A percentile compares a stretch with the other conserved stretches of the same genome.
These are phyloP conservation scores for Indicator maculatus DNA, from an alignment of 2,113 vertebrate species.

Conservation along the genomic window DNA sequence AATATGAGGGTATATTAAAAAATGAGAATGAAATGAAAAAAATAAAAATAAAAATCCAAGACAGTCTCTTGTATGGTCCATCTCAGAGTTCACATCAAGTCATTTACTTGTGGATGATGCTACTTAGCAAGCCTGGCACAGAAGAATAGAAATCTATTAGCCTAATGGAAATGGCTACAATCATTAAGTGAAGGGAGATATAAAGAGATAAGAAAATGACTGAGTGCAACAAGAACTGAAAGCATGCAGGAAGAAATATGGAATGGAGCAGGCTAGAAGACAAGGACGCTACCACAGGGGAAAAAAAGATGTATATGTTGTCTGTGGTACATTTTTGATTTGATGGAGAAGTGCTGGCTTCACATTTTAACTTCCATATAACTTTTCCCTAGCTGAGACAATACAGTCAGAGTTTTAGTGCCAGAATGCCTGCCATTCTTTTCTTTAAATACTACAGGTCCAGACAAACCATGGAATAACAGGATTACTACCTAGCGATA, in stretches of 20 bases:
- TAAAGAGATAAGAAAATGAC: neutral
- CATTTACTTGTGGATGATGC: neutral
- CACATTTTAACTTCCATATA: neutral
- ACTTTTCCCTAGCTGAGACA: neutral
- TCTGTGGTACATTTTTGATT: neutral
- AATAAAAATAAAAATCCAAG: neutral
- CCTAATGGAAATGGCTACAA: neutral
- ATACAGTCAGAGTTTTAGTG: neutral
- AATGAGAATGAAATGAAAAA: neutral
- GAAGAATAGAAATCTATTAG: neutral
- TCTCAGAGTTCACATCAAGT: neutral
- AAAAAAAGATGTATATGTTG: neutral
- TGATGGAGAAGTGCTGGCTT: neutral
- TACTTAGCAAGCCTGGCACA: neutral
- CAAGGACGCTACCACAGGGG: neutral
- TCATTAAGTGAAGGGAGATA: neutral
- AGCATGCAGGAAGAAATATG: neutral
- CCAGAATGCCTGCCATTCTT: neutral
- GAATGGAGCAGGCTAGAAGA: neutral
- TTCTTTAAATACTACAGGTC: neutral
- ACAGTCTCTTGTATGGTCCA: neutral
- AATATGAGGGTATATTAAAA: neutral
- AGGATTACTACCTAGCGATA: neutral
- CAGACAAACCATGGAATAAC: neutral
- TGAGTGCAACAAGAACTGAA: neutral